phyloP scores from a whole-genome alignment of 2,113 vertebrate species.

The Etheostoma spectabile region DNA sequence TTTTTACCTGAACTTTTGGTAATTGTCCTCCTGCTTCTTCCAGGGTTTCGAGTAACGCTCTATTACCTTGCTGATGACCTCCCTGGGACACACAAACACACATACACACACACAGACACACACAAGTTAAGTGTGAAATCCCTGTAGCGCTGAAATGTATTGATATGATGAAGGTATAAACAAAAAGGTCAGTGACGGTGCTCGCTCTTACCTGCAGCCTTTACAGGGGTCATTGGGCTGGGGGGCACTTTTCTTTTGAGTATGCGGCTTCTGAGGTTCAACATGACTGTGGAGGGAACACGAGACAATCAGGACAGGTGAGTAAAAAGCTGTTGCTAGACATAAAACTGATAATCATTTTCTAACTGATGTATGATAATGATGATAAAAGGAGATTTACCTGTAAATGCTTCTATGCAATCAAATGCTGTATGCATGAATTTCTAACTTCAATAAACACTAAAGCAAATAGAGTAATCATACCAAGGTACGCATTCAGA shows the following conservation, averaged over 20 bases:
- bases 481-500: not conserved
- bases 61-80: conserved; percentile 55
- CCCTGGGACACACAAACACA: conserved; percentile 47
- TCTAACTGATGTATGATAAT: not conserved
- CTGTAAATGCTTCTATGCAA: not conserved
- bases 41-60: conserved; percentile 64
- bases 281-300: conserved; percentile 36
- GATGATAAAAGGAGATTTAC: not conserved
- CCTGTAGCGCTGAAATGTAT: no score
- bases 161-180: not conserved
- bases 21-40: conserved; percentile 72
- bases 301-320: not conserved
- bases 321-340: not conserved
- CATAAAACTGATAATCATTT: not conserved
- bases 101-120: conserved; percentile 21
- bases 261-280: not conserved
- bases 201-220: conserved; percentile 65
- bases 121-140: not conserved
- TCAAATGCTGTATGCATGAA: not conserved
- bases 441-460: not conserved
- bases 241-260: conserved; percentile 17
- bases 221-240: conserved; percentile 30
- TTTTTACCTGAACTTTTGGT: conserved; percentile 76
- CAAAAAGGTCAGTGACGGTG: not conserved
- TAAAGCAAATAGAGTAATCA: not conserved